phyloP scores from a whole-genome alignment of 2,797 vertebrate genomes.

The Naso thynnoides region DNA sequence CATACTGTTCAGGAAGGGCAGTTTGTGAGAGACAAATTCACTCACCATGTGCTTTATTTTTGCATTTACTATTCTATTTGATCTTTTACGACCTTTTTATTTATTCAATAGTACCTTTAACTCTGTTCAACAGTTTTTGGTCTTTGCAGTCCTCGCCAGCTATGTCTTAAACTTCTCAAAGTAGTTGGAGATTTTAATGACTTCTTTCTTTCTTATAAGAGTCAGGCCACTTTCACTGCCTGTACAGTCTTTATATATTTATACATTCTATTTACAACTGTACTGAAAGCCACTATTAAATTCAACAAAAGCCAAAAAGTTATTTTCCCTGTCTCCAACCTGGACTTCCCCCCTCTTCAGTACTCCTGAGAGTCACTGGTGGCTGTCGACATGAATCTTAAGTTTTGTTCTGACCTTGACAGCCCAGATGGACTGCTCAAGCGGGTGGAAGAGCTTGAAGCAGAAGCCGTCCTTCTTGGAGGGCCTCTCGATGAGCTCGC shows the following conservation, averaged over 20 bases:
- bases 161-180: not conserved
- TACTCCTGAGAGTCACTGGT: not conserved
- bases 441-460: constrained; percentile 98
- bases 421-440: constrained; percentile 99
- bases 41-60: not conserved
- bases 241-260: not conserved
- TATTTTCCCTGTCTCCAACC: not conserved
- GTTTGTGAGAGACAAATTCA: not conserved
- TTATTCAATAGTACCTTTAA: not conserved
- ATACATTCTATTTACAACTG: not conserved
- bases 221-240: not conserved
- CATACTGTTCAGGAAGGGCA: not conserved
- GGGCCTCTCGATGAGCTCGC: constrained; percentile 98
- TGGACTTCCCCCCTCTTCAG: not conserved
- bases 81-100: constrained; percentile 14
- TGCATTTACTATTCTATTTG: constrained; percentile 9
- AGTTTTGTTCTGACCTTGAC: constrained; percentile 88
- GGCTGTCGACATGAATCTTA: too few relatives aligned
- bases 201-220: not conserved
- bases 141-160: not conserved
- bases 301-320: not conserved
- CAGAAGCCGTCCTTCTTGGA: constrained; percentile 99
- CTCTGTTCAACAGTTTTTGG: not conserved
- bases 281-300: not conserved
- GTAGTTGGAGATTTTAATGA: not conserved